Percentiles rank a stretch among this genome's conserved stretches.
Evolutionary conservation across 2,113 vertebrate species (phyloP).

Genomic region (Pungitius pungitius): DNA sequence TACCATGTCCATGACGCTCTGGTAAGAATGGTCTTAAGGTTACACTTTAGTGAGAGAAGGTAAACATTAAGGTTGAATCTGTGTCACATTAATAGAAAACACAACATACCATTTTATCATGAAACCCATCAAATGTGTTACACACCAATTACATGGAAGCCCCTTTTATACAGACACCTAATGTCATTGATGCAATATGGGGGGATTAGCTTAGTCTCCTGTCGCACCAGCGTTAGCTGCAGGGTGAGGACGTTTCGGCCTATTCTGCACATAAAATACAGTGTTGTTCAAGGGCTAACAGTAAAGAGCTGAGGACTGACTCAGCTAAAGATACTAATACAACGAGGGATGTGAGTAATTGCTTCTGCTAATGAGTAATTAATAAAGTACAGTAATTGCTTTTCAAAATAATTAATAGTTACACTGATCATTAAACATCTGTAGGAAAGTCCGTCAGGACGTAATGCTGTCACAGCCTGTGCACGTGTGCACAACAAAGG

Average conservation of each 20-base stretch:
- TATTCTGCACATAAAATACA: not conserved
- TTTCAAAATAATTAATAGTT: not conserved
- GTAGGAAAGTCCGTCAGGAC: not conserved
- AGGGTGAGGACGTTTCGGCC: not conserved
- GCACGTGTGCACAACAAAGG: not conserved
- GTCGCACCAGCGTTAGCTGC: not conserved
- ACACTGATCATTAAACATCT: not conserved
- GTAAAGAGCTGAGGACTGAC: not conserved
- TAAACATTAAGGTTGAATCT: not conserved
- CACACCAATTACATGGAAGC: not conserved
- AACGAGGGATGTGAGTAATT: not conserved
- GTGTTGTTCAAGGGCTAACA: not conserved
- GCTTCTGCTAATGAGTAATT: not conserved
- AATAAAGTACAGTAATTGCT: not conserved
- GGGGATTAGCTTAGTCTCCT: not conserved
- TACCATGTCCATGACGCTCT: conserved; percentile 8
- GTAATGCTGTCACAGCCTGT: not conserved
- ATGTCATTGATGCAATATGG: not conserved
- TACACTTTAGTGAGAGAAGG: too few species aligned
- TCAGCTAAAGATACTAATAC: not conserved
- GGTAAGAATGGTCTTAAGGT: conserved; percentile 7
- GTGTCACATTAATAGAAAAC: not conserved
- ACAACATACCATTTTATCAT: not conserved
- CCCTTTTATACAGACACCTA: not conserved
- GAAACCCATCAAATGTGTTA: not conserved